Conservation (phyloP, 2,797 vertebrate genomes). For the Strix occidentalis region DNA sequence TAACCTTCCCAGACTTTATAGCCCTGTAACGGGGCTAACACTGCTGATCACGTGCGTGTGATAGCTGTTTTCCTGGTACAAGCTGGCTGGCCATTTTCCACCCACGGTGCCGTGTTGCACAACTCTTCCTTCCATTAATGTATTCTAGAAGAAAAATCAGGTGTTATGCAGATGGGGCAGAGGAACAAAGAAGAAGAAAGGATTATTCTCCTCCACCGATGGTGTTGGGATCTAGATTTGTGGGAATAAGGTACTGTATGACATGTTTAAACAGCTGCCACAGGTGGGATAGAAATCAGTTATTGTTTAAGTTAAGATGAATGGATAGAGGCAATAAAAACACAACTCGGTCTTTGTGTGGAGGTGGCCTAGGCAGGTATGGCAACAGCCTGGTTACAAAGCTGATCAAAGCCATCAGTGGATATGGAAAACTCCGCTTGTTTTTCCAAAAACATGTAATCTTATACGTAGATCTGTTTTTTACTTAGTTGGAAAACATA, state of each 20-base stretch:
- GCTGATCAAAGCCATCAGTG: not conserved
- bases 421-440: not conserved
- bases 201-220: not conserved
- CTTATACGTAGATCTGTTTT: not conserved
- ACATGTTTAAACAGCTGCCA: slow-evolving; percentile 29
- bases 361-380: not conserved
- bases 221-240: not conserved
- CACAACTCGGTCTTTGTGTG: not conserved
- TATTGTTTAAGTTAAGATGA: not conserved
- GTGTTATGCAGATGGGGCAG: not conserved
- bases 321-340: not conserved
- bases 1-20: not conserved
- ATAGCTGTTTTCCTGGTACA: not conserved
- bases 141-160: not conserved
- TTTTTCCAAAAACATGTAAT: not conserved
- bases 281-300: not conserved
- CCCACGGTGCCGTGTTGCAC: not conserved
- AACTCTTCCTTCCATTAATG: not conserved
- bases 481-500: not conserved
- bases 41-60: not conserved
- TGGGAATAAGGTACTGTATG: not conserved
- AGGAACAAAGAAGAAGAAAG: not conserved
- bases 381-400: not conserved
- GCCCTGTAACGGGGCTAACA: not conserved
- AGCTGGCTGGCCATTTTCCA: not conserved